Evolutionary conservation across 2,113 vertebrate genomes (phyloP), one percentile per base, ranked within the genome.

Genomic region (Brachirus orientalis): DNA sequence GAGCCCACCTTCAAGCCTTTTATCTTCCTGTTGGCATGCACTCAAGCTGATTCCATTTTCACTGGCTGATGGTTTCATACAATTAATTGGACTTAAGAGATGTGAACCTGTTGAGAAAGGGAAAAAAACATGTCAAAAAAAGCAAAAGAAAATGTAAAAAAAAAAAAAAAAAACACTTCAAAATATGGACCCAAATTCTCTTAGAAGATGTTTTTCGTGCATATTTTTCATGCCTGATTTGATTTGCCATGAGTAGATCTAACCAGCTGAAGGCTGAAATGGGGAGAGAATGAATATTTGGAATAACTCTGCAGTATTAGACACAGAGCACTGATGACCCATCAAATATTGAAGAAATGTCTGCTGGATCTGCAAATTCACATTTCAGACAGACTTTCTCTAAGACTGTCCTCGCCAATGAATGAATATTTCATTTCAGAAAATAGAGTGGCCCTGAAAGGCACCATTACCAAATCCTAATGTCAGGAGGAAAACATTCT

Each of bases 301-400:
- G 58, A 77, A 58, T 58, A 82, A 72, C 17, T 67, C 65, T 12
- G 17, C 67, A 69, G 75, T 73, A 80, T 88, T 84, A 87, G 77
- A 85, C 80, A 83, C 84, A 65, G 71, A 75, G 85, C 75, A 75
- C 74, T 87, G 87, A 89, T 89, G 85, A 81, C 81, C 86, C 78
- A 92, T 92, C 89, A 91, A 90, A 92, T 90, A 90, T 91, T 91
- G 86, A 92, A 91, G 87, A 89, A 91, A 90, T 82, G 87, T 90
- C 87, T 86, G 75, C 79, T 83, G 79, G 83, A 87, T 85, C 87
- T 77, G 84, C 80, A 84, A 89, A 85, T 87, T 88, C 88, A 86
- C 85, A 90, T 86, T 83, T 90, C 81, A 88, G 81, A 79, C 78
- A 87, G 80, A 84, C 88, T 89, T 89, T 79, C 86, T 87, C 85